Evolutionary conservation across 2,888 invertebrate genomes (phyloP), one percentile per base, ranked within the genome.

Genomic region (Cephonodes hylas): DNA sequence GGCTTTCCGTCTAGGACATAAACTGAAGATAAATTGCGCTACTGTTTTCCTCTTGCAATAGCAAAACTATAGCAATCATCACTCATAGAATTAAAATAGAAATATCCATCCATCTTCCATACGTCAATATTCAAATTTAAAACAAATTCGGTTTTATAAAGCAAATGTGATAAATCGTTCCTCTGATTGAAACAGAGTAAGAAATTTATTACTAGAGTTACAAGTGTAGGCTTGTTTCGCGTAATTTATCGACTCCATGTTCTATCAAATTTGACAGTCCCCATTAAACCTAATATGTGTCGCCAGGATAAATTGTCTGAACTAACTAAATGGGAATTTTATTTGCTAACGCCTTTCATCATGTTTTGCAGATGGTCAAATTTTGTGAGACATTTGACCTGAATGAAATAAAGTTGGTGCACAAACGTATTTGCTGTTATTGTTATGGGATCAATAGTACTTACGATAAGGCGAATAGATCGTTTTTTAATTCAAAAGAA

Each of bases 291-390:
- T 53, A 2, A 46, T 23, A 31, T 20, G 10, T 18, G 15, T 23
- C 13, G 23, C 48, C 1, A 31, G 31, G 8, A 42, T 58, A 46
- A 46, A 62, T 58, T 58, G 61, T 25, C 58, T 15, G 38, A 62
- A 62, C 59, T 59, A 59, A 42, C 25, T 18, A 25, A 44, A 62
- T 62, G 61, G 18, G 58, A 62, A 46, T 62, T 62, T 58, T 58
- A 62, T 62, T 46, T 7, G 15, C n/a, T 25, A 23, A 38, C 18
- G 23, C 34, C 44, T 58, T 58, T 42, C 34, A 46, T 62, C 61
- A 62, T 62, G 53, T 53, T 42, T 18, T 23, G 48, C 60, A 60
- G 53, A 60, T 60, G 60, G 48, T 60, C 60, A 42, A 25, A 53
- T 18, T 18, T 42, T 53, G 42, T 60, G 23, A 27, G 38, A 42